Evolutionary conservation across 1,140 invertebrate genomes (phyloP), one percentile per base, ranked within the genome.

Genomic region (Radopholus similis): DNA sequence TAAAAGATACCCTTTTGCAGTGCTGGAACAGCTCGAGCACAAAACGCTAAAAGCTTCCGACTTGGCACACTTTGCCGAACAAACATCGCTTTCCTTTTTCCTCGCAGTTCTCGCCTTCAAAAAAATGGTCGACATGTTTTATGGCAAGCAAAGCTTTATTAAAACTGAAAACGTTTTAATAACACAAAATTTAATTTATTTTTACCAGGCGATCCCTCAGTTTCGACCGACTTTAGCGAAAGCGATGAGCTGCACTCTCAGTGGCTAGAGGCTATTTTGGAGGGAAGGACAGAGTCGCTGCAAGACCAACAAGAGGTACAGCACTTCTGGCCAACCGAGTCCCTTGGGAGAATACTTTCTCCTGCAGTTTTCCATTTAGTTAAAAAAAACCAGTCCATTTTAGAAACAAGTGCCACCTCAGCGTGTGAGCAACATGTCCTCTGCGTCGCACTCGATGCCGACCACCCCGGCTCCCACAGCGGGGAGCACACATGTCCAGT

Each of bases 41-140:
- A n/a, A 64, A 9, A 28, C 40, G 6, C 35, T 37, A 1, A 54
- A 68, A 30, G 28, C 67, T 13, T 13, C 47, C 9, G 44, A 44
- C 15, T 53, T 72, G 11, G 23, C 21, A 6, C 71, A 67, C 47
- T 66, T 66, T 38, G 21, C 23, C 1, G 74, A 60, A 38, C 74
- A 76, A 57, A 40, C 47, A n/a, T 55, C 69, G 8, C 47, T 78
- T 11, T 75, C 66, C 2, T 81, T 81, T 56, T 81, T 82, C 57
- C 44, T 80, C 38, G 70, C 80, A 15, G 67, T 77, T 13, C 44
- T 64, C 18, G 68, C 73, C 6, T 55, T 78, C 30, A 58, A 65
- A 15, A 73, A 77, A 54, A 71, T 81, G 66, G 67, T 81, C 53
- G 80, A 81, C 62, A 64, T 81, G 30, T 82, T 81, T 63, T 78